Evolutionary conservation across 1,140 invertebrate genomes (phyloP).

Genomic region (Druon quercuslanigerum): DNA sequence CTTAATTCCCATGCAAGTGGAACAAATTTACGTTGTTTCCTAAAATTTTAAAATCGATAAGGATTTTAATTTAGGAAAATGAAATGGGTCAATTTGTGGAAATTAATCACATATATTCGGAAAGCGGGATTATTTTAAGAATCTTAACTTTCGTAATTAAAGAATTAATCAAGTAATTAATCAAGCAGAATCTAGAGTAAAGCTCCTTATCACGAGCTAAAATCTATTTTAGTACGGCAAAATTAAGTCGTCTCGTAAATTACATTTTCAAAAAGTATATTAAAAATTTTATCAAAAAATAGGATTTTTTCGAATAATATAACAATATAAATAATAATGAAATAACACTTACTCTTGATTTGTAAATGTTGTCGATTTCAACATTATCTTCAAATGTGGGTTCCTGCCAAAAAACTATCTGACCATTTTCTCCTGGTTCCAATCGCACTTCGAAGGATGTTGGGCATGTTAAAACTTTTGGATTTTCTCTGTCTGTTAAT

Average conservation of each 20-base stretch:
- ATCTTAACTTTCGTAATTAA: slow-evolving; percentile 53
- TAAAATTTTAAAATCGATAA: too few relatives aligned
- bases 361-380: slow-evolving; percentile 77
- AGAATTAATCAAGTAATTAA: too few relatives aligned
- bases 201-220: background rate
- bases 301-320: too few relatives aligned
- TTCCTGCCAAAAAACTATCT: slow-evolving; percentile 81
- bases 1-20: too few relatives aligned
- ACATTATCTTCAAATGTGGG: slow-evolving; percentile 82
- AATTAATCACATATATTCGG: slow-evolving; percentile 49
- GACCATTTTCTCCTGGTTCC: slow-evolving; percentile 74
- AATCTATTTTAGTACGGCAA: background rate
- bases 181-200: slow-evolving; percentile 36
- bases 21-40: too few relatives aligned
- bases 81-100: slow-evolving; percentile 9
- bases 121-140: slow-evolving; percentile 37
- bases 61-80: too few relatives aligned
- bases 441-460: slow-evolving; percentile 79
- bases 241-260: background rate
- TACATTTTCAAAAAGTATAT: background rate
- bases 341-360: slow-evolving; percentile 77
- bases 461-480: slow-evolving; percentile 79
- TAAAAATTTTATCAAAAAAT: too few relatives aligned
- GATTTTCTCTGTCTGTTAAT: slow-evolving; percentile 77
- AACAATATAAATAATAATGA: background rate